Percentiles rank a stretch among this genome's conserved stretches.
phyloP scores from a whole-genome alignment of 2,888 invertebrate species.

The Chloroclystis v-ata region DNA sequence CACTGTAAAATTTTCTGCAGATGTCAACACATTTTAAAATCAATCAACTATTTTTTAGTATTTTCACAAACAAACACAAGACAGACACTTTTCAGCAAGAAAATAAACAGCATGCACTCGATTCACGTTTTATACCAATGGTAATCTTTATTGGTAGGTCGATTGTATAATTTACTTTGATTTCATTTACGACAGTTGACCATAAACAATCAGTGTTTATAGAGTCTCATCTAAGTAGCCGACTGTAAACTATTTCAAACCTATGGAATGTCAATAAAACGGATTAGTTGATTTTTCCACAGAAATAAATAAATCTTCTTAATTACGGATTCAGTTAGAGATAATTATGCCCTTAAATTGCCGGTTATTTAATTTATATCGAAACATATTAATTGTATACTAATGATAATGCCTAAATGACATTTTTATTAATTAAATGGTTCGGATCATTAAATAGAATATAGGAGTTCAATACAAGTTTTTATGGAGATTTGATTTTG shows the following conservation, averaged over 20 bases:
- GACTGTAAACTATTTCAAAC: conserved; percentile 29
- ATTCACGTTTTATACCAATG: too few relatives aligned
- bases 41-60: too few relatives aligned
- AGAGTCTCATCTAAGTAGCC: conserved; percentile 37
- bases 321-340: conserved; percentile 31
- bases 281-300: conserved; percentile 29
- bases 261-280: conserved; percentile 34
- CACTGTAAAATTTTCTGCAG: too few relatives aligned
- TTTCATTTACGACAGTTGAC: conserved; percentile 40
- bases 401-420: conserved; percentile 17
- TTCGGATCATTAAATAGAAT: not conserved
- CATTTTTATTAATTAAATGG: conserved; percentile 17
- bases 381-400: conserved; percentile 26
- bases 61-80: too few relatives aligned
- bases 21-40: too few relatives aligned
- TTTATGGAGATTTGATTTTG: too few relatives aligned
- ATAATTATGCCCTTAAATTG: conserved; percentile 33
- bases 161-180: conserved; percentile 22
- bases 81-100: too few relatives aligned
- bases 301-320: conserved; percentile 30
- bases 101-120: too few relatives aligned
- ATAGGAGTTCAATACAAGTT: too few relatives aligned
- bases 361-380: conserved; percentile 25
- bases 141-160: not conserved
- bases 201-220: conserved; percentile 39